Base-by-base conservation (phyloP, 2,888 invertebrate species). In the Tachina grossa region DNA sequence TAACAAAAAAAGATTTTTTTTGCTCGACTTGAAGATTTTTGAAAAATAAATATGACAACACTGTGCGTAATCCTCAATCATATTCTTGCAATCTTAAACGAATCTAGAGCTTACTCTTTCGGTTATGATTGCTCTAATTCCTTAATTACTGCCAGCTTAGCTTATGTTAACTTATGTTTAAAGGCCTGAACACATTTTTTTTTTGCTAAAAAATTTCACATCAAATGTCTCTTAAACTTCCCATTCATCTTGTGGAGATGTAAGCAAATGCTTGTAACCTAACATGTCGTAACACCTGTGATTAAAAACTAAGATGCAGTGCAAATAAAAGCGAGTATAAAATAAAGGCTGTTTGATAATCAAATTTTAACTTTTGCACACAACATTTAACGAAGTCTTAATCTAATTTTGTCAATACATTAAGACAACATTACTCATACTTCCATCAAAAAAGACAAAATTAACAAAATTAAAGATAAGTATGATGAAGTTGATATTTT, bases 281-380 rank as follows among this genome's bases (percentile, higher is more conserved):
- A 66, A 31, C 65, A 84, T 75, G 49, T 68, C 31, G 49, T n/a
- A 57, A 63, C 71, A 84, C 84, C 79, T 84, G 69, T 59, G 16
- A 55, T 74, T 68, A 13, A 66, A 72, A 72, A 41, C 49, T 16
- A 5, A n/a, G 14, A 31, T 6, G 31, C 31, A n/a, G 16, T 11
- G 14, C 68, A 61, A 59, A 66, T 69, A 9, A 16, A 47, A 55
- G 53, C 55, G 14, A 19, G n/a, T 22, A 14, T 51, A 59, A 69
- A 61, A 14, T 51, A 59, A 69, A 61, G 49, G 19, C 39, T 45
- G 39, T 19, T 76, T 65, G 4, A 76, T 84, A 84, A 80, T 80
- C 66, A 80, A 84, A 80, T 84, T 84, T 80, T 69, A 80, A 71
- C 71, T 75, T 75, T 69, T 65, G 47, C 45, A 19, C 47, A 75